A percentile compares a stretch with the other conserved stretches of the same genome.
Evolutionary conservation across 2,113 vertebrate species (phyloP).

Genomic region (Zosterops japonicus): DNA sequence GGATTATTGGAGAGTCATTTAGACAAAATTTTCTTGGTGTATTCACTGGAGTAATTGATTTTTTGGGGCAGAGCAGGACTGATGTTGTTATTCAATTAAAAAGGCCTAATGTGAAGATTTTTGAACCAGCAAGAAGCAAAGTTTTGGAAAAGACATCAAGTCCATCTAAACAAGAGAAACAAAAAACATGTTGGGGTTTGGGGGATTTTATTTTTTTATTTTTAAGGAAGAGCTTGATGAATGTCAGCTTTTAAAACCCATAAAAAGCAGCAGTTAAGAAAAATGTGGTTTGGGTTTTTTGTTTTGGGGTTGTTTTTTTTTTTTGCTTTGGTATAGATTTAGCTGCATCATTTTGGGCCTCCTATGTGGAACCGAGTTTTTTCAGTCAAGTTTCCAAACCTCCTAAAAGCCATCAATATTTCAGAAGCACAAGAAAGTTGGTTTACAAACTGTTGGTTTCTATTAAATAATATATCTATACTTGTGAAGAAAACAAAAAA

Average conservation of each 20-base stretch:
- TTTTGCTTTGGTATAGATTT: background rate
- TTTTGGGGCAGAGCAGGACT: no score
- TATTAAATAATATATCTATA: slow-evolving; percentile 45
- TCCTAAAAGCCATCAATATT: slow-evolving; percentile 28
- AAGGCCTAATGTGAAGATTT: background rate
- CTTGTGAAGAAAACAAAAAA: slow-evolving; percentile 39
- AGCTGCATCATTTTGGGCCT: background rate
- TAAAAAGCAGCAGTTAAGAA: background rate
- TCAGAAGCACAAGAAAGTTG: slow-evolving; percentile 1
- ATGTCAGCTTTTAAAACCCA: background rate
- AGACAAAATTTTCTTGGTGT: background rate
- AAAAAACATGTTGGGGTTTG: background rate
- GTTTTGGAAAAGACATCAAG: background rate
- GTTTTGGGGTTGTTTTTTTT: no score
- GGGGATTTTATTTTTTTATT: background rate
- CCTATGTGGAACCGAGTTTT: background rate
- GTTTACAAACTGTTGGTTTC: slow-evolving; percentile 15
- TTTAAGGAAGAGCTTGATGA: background rate
- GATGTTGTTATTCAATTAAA: background rate
- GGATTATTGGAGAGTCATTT: background rate
- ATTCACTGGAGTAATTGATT: background rate
- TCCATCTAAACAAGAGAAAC: background rate
- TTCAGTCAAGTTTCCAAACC: background rate
- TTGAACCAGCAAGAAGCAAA: background rate
- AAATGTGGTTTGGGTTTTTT: background rate